Base-by-base conservation (phyloP, 2,888 invertebrate species). In the Calameuta filiformis region DNA sequence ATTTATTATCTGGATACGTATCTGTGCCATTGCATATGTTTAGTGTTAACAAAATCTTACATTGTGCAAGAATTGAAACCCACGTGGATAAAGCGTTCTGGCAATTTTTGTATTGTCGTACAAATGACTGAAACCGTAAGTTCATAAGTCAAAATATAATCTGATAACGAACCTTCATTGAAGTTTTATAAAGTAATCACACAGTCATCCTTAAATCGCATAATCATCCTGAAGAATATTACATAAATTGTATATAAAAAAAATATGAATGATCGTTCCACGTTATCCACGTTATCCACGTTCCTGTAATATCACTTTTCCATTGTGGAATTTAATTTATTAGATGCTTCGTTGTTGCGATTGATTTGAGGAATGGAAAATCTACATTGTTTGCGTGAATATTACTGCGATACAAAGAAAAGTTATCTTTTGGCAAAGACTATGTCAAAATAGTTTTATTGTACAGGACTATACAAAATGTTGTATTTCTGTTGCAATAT, bases 21-120 rank as follows among this genome's bases (percentile, higher is more conserved):
- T 56, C 15, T 56, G 2, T 56, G 56, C 56, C 23, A 23, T 56
- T 23, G 56, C 56, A 23, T 56, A 56, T 56, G 34, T 11, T 71
- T 71, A 73, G 35, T 71, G 79, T 87, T 87, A 81, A 76, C 82
- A 75, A 83, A 82, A 77, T 80, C 79, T 87, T 86, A 73, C 81
- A 35, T 15, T 68, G 37, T 56, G 78, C 83, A 87, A 86, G 85
- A 73, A 80, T 81, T 81, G 80, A 80, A 87, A 86, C 81, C 73
- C 77, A n/a, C 35, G 23, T 56, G 56, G 56, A 9, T 23, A 23
- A 23, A 56, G 56, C 56, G 6, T 56, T 40, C 40, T 40, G 40
- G 40, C 15, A 40, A 40, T 40, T 40, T 56, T 56, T 56, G 9
- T 56, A 23, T 23, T 6, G 23, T 6, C 40, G 23, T 56, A 23